Evolutionary conservation across 2,113 vertebrate species (phyloP).

Genomic region (Cryptotis parvus): DNA sequence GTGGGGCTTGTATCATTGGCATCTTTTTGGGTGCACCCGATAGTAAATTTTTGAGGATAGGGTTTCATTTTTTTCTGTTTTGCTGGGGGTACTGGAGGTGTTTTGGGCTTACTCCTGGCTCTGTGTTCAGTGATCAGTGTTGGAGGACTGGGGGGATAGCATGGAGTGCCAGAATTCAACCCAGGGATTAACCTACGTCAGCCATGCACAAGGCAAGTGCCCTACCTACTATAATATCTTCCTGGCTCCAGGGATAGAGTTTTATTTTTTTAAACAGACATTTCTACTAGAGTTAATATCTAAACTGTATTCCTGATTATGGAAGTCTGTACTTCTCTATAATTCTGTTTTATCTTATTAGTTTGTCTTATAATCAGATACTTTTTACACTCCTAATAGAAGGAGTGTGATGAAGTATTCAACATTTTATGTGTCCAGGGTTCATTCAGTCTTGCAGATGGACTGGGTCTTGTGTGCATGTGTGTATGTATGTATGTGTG

Average conservation of each 20-base stretch:
- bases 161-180: too few species aligned
- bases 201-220: too few species aligned
- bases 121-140: too few species aligned
- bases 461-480: background rate
- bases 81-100: too few species aligned
- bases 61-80: too few species aligned
- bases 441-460: background rate
- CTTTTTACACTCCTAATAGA: background rate
- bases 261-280: background rate
- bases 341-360: conserved; percentile 26
- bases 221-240: too few species aligned
- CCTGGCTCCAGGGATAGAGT: background rate
- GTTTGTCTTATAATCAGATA: conserved; percentile 15
- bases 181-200: too few species aligned
- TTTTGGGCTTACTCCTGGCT: too few species aligned
- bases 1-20: too few species aligned
- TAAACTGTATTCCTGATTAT: background rate
- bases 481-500: background rate
- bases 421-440: background rate
- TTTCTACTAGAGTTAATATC: background rate
- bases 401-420: background rate
- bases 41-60: background rate
- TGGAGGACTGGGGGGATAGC: too few species aligned
- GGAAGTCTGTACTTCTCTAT: background rate
- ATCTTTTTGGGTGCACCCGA: background rate